Evolutionary conservation across 2,797 vertebrate genomes (phyloP).

Genomic region (Halcyon smyrnensis): DNA sequence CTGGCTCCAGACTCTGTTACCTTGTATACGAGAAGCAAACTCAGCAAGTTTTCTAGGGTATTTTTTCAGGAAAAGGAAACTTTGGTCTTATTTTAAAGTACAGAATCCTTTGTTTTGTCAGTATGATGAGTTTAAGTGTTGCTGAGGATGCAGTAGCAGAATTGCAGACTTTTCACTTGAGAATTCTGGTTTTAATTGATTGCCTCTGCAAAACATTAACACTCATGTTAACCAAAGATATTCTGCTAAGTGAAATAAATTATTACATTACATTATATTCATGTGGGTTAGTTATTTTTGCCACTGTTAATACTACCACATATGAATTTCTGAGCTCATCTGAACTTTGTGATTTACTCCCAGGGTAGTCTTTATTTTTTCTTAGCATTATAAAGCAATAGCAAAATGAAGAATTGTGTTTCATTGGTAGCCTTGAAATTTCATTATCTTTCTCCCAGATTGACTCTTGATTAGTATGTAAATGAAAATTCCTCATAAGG

Average conservation of each 20-base stretch:
- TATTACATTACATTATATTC: not conserved
- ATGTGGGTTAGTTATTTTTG: not conserved
- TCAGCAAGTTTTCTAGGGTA: not conserved
- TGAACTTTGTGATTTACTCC: not conserved
- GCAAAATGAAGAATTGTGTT: not conserved
- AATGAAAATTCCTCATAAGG: not conserved
- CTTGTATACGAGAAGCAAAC: not conserved
- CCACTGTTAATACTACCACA: not conserved
- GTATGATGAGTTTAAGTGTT: not conserved
- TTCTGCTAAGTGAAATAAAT: not conserved
- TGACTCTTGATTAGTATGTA: not conserved
- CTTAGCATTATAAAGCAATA: not conserved
- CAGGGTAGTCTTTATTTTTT: not conserved
- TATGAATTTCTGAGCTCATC: not conserved
- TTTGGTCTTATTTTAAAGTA: not conserved
- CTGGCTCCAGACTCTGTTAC: accelerated
- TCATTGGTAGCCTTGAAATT: not conserved
- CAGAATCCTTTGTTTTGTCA: not conserved
- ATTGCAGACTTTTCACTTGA: not conserved
- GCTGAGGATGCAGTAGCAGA: not conserved
- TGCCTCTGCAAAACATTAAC: not conserved
- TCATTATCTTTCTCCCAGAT: not conserved
- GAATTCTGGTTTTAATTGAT: not conserved
- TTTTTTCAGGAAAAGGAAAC: not conserved
- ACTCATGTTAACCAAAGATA: not conserved